phyloP scores from a whole-genome alignment of 2,113 vertebrate genomes.

The Pangasianodon hypophthalmus region DNA sequence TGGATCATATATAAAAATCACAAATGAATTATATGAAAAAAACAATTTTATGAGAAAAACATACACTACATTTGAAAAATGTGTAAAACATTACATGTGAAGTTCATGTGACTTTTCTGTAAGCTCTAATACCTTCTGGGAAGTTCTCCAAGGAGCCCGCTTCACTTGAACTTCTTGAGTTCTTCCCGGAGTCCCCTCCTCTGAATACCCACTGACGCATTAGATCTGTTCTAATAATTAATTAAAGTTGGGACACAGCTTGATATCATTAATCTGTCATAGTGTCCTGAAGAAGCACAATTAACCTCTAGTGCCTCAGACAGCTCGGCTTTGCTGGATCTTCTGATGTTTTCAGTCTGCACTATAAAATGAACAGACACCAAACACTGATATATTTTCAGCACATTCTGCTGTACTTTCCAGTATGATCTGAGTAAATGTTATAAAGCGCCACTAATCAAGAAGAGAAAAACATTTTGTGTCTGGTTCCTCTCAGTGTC shows the following conservation, averaged over 20 bases:
- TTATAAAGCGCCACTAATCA: neutral
- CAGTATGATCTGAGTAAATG: neutral
- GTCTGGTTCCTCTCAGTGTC: slow-evolving; percentile 1
- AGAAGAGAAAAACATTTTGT: slow-evolving; percentile 4
- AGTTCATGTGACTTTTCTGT: neutral
- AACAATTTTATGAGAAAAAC: neutral
- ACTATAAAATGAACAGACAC: neutral
- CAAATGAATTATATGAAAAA: neutral
- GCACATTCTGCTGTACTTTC: neutral
- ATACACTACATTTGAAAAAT: neutral
- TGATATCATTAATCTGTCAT: neutral
- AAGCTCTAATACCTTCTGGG: neutral
- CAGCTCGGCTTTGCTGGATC: neutral
- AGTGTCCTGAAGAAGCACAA: neutral
- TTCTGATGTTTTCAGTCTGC: neutral
- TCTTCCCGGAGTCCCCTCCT: neutral
- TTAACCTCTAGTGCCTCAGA: neutral
- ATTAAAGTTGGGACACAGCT: neutral
- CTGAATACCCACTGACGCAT: neutral
- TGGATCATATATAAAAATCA: neutral
- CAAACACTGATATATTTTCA: neutral
- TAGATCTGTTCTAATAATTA: neutral
- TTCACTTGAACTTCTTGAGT: neutral
- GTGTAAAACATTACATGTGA: neutral
- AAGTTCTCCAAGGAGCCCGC: neutral